Evolutionary conservation across 1,140 invertebrate genomes (phyloP).

Genomic region (Oedothorax gibbosus): DNA sequence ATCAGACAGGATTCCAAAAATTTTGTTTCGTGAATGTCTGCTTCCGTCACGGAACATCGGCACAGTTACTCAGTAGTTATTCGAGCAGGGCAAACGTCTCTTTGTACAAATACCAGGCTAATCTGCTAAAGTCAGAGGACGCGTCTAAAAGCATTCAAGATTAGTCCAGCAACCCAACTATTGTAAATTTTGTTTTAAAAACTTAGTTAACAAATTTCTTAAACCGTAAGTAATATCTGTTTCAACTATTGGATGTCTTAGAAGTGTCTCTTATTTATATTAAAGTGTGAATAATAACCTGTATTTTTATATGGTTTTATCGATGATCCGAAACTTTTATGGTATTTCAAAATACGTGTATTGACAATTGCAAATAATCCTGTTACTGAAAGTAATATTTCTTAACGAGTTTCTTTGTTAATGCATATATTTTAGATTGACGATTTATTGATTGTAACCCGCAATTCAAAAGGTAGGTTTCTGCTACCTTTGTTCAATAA

Average conservation of each 20-base stretch:
- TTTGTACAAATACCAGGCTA: neutral
- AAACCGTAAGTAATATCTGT: too few relatives aligned
- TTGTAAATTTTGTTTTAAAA: too few relatives aligned
- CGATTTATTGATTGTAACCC: constrained; percentile 54
- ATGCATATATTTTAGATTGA: constrained; percentile 40
- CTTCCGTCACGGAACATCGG: neutral
- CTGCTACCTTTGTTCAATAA: constrained; percentile 41
- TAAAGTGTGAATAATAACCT: too few relatives aligned
- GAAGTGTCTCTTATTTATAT: too few relatives aligned
- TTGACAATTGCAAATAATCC: constrained; percentile 24
- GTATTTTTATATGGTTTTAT: too few relatives aligned
- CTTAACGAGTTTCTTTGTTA: constrained; percentile 22
- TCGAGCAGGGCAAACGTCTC: neutral
- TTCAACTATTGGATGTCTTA: too few relatives aligned
- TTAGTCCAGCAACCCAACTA: too few relatives aligned
- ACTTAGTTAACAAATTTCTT: too few relatives aligned
- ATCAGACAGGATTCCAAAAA: neutral
- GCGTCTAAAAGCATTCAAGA: too few relatives aligned
- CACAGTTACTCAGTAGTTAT: constrained; percentile 3
- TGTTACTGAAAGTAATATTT: constrained; percentile 10
- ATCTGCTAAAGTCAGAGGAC: too few relatives aligned
- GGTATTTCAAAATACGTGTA: neutral
- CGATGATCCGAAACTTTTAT: neutral
- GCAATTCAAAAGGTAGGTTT: constrained; percentile 58
- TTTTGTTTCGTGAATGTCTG: neutral